A percentile compares a stretch with the other conserved stretches of the same genome.
These are phyloP conservation scores for Sesia bembeciformis DNA, from an alignment of 2,888 invertebrate species.

Conservation along the genomic window DNA sequence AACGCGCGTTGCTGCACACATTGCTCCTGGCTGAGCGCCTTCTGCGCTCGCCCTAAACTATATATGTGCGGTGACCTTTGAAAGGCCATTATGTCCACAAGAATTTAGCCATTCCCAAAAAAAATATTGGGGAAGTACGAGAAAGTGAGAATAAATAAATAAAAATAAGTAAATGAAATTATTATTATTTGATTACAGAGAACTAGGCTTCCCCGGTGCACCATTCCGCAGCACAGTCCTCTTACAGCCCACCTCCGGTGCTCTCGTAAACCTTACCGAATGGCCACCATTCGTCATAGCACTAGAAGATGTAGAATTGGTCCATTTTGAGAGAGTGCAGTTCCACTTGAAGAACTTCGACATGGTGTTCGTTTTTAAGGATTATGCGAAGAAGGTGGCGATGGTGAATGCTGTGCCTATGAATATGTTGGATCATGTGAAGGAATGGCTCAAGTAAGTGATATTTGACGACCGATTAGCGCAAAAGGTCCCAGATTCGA, in stretches of 20 bases:
- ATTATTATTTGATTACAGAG: conserved; percentile 63
- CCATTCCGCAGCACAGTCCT: conserved; percentile 97
- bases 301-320: conserved; percentile 96
- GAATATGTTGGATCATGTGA: conserved; percentile 99
- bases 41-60: too few relatives aligned
- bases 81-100: too few relatives aligned
- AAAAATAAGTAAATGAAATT: too few relatives aligned
- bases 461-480: not conserved
- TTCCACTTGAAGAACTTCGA: conserved; percentile 99
- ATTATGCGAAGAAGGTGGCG: conserved; percentile 93
- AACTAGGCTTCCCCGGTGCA: conserved; percentile 97
- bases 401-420: conserved; percentile 99
- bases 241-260: conserved; percentile 98
- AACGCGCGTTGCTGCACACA: too few relatives aligned
- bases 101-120: too few relatives aligned
- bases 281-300: conserved; percentile 99
- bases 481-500: too few relatives aligned
- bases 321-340: conserved; percentile 99
- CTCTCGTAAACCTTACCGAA: conserved; percentile 96
- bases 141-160: too few relatives aligned
- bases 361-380: conserved; percentile 99
- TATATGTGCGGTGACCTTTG: too few relatives aligned
- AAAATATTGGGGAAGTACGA: too few relatives aligned
- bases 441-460: conserved; percentile 98
- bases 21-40: too few relatives aligned